Base-by-base conservation (phyloP, 2,797 vertebrate species). In the Brotogeris chrysoptera region DNA sequence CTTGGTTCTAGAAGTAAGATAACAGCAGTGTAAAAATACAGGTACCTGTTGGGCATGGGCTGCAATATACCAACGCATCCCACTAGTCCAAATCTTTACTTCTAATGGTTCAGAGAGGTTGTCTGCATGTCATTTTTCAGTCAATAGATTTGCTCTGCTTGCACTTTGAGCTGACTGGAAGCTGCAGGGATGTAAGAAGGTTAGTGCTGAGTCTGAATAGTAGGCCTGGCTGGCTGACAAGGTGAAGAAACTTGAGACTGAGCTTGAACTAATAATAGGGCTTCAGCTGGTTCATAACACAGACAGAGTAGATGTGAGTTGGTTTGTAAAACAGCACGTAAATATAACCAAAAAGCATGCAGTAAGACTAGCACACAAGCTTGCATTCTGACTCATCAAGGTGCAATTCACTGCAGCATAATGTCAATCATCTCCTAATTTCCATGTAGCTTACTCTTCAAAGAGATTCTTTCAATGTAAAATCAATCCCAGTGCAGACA, bases 1-100 rank as follows among this genome's bases (percentile, higher is more conserved):
- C 84, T 70, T 81, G 34, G 27, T 38, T 89, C 95, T 97, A 65
- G 60, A 88, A 92, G 88, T 19, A 66, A 84, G 43, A 38, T 7
- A 55, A 76, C 20, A 91, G 27, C 28, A 77, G 49, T 11, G 13
- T 78, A 30, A 95, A 64, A 39, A 78, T 66, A 55, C 13, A 79
- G 43, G 46, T 36, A 55, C 11, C 13, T 25, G 19, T n/a, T 50
- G 25, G 13, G 10, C 10, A 9, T 13, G 57, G 80, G 30, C 27
- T 52, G 46, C 65, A 57, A n/a, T 3, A 9, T 16, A 41, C 19
- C 19, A 17, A 14, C 0, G 0, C 18, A 78, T 44, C 8, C 47
- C 24, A 41, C 24, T 27, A 38, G 17, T 46, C 34, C 14, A 52
- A 41, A 60, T 79, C 23, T 66, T 76, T 21, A 49, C 43, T 85